Evolutionary conservation across 2,888 invertebrate genomes (phyloP), one percentile per base, ranked within the genome.

Genomic region (Andrena camellia): DNA sequence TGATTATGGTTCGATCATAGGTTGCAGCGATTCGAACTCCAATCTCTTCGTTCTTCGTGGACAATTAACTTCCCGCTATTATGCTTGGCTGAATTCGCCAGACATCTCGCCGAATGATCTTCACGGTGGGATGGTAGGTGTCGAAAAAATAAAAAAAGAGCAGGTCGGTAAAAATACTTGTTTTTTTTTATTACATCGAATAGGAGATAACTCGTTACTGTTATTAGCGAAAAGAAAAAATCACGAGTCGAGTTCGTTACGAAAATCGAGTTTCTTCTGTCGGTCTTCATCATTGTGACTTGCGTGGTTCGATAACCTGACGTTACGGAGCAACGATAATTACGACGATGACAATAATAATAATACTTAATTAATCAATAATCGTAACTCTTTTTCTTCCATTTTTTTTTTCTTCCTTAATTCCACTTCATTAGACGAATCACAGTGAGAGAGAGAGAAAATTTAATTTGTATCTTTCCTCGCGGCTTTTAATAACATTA

Each of bases 191-290:
- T 90, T 90, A 90, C 90, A 90, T 90, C 83, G 86, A 57, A 90
- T 89, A 88, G 86, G 83, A 42, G 42, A 89, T 90, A 90, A 88
- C 86, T 90, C 85, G 84, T 88, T 89, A 89, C 84, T 90, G 84
- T 89, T 87, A 89, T 86, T 88, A 90, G 90, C 90, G 88, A 89
- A 90, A 89, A 86, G 80, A 84, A 89, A 89, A 90, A 89, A 89
- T 90, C 86, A 90, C 90, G 87, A 90, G 86, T 88, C 79, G 80
- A 80, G 81, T 75, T 81, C 31, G 57, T 86, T 86, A 86, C 83
- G 82, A 90, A 89, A 85, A 81, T 79, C 57, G 80, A 81, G 82
- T 86, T 85, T 57, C 23, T 23, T 57, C 20, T 79, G 78, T 81
- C 87, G 80, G 71, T 78, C 74, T n/a, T n/a, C 50, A 77, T 87